Conservation (phyloP, 2,797 vertebrate genomes). For the Macropodus opercularis region DNA sequence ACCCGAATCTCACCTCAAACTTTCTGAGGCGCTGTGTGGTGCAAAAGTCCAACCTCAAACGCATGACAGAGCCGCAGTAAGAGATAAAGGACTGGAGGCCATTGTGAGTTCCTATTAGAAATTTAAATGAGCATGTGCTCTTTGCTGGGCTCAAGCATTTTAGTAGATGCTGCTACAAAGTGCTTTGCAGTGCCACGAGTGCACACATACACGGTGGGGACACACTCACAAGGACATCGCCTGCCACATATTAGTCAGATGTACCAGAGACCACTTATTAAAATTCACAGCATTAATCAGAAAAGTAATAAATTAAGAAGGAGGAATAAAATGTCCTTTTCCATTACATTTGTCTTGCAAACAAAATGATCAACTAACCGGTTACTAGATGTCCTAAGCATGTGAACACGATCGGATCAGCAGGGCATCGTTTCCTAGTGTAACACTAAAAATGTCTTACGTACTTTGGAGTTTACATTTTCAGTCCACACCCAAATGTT, state of each 20-base stretch:
- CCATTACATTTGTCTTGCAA: slow-evolving; percentile 8
- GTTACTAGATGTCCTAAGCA: too few species aligned
- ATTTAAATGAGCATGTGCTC: slow-evolving; percentile 58
- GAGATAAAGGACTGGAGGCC: slow-evolving; percentile 23
- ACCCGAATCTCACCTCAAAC: neutral
- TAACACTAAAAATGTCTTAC: neutral
- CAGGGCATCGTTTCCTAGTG: slow-evolving; percentile 1
- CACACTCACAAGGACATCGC: slow-evolving; percentile 4
- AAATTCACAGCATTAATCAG: too few species aligned
- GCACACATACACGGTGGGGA: slow-evolving; percentile 1
- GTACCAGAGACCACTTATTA: too few species aligned
- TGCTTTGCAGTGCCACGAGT: slow-evolving; percentile 14
- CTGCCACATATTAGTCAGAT: too few species aligned
- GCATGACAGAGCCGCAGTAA: slow-evolving; percentile 5
- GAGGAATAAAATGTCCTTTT: neutral
- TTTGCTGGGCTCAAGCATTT: slow-evolving; percentile 37
- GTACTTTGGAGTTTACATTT: neutral
- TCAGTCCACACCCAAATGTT: slow-evolving; percentile 1
- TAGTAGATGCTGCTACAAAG: slow-evolving; percentile 43
- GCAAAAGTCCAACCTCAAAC: slow-evolving; percentile 10
- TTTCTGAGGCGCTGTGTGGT: too few species aligned
- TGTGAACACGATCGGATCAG: neutral
- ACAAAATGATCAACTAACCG: too few species aligned
- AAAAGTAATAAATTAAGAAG: slow-evolving; percentile 3
- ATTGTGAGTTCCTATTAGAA: slow-evolving; percentile 48